A percentile compares a stretch with the other conserved stretches of the same genome.
These are phyloP conservation scores for Microchirus variegatus DNA, from an alignment of 2,797 vertebrate genomes.

Conservation along the genomic window DNA sequence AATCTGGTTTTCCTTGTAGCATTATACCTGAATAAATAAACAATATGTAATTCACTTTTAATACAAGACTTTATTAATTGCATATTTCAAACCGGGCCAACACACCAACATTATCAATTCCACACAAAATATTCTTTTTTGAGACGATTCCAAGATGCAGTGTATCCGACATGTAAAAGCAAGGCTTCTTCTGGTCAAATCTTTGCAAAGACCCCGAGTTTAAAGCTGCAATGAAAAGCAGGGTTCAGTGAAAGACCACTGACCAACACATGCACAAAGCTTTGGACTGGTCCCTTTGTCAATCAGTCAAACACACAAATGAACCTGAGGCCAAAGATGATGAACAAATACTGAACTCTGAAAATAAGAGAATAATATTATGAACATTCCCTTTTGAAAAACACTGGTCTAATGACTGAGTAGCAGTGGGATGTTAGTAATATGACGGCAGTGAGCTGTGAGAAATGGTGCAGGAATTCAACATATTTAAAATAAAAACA, in stretches of 20 bases:
- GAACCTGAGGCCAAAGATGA: slow-evolving; percentile 25
- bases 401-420: background rate
- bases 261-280: slow-evolving; percentile 63
- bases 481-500: slow-evolving; percentile 17
- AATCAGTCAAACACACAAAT: slow-evolving; percentile 32
- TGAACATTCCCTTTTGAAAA: background rate
- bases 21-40: too few relatives aligned
- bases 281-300: slow-evolving; percentile 72
- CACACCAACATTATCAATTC: slow-evolving; percentile 56
- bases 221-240: slow-evolving; percentile 69
- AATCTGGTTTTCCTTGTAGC: background rate
- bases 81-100: slow-evolving; percentile 73
- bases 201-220: slow-evolving; percentile 47
- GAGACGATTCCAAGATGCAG: slow-evolving; percentile 38
- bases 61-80: slow-evolving; percentile 82
- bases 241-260: slow-evolving; percentile 32
- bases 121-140: slow-evolving; percentile 50
- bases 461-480: slow-evolving; percentile 22
- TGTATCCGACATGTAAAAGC: slow-evolving; percentile 28
- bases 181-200: slow-evolving; percentile 42
- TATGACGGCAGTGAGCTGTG: background rate
- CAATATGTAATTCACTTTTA: slow-evolving; percentile 23
- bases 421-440: background rate
- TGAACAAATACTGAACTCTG: background rate
- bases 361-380: slow-evolving; percentile 6